These are phyloP conservation scores for Deroptyus accipitrinus DNA, from an alignment of 2,113 vertebrate species.

Conservation along the genomic window DNA sequence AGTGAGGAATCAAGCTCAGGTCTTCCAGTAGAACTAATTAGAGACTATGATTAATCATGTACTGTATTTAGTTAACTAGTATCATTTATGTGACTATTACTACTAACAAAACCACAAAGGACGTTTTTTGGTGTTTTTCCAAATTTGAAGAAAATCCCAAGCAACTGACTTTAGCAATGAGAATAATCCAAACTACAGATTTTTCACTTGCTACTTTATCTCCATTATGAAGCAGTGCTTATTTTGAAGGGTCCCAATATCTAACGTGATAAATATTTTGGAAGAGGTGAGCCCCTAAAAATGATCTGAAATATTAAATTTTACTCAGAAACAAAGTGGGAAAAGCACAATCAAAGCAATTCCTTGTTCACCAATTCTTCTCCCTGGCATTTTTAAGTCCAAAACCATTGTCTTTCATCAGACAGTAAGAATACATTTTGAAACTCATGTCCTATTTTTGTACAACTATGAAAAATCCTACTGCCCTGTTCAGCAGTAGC, in stretches of 20 bases:
- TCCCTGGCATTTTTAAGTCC: neutral
- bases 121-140: rapidly evolving
- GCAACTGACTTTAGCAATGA: neutral
- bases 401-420: neutral
- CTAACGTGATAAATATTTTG: neutral
- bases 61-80: neutral
- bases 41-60: neutral
- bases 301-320: neutral
- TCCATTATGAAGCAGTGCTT: neutral
- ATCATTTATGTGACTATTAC: neutral
- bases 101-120: neutral
- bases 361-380: neutral
- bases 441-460: neutral
- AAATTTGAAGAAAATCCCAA: neutral
- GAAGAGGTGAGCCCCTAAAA: neutral
- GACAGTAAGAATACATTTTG: neutral
- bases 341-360: neutral
- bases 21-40: neutral
- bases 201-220: neutral
- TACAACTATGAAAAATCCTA: neutral
- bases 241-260: neutral
- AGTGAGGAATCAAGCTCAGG: neutral
- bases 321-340: neutral
- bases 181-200: neutral
- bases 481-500: no score